Evolutionary conservation across 23 tunicate genomes (phyloP).

Genomic region (Halocynthia aurantium): DNA sequence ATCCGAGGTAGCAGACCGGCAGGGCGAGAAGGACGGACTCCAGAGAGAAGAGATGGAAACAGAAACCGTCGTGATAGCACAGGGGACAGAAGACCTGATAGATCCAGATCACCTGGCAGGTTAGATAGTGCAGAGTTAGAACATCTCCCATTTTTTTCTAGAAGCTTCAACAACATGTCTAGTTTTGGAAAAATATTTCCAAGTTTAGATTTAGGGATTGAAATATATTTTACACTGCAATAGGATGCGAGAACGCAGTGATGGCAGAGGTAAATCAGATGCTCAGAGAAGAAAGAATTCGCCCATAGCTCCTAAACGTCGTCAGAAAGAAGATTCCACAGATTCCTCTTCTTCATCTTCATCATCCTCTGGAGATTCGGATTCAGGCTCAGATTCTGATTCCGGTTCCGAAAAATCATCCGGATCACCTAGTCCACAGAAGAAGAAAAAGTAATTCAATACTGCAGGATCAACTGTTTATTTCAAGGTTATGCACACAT

Average conservation of each 20-base stretch:
- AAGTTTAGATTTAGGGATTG: too few species aligned
- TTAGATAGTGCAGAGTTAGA: too few species aligned
- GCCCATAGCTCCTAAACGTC: not conserved
- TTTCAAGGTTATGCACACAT: too few species aligned
- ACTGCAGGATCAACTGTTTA: too few species aligned
- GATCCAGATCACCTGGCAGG: too few species aligned
- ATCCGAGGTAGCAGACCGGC: not conserved
- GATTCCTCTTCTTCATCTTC: slow-evolving; percentile 4
- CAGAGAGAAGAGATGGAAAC: slow-evolving; percentile 4
- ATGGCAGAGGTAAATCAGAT: too few species aligned
- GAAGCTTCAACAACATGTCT: too few species aligned
- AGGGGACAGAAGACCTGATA: slow-evolving; percentile 6
- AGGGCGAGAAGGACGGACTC: slow-evolving; percentile 3
- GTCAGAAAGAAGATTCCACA: not conserved
- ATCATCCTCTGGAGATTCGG: slow-evolving; percentile 15
- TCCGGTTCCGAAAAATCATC: slow-evolving; percentile 14
- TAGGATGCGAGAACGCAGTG: too few species aligned
- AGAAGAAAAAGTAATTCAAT: not conserved
- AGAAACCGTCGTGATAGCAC: not conserved
- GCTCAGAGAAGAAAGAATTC: not conserved
- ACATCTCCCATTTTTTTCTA: too few species aligned
- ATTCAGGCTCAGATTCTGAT: slow-evolving; percentile 23
- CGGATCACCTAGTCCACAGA: not conserved
- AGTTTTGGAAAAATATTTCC: too few species aligned
- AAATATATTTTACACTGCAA: too few species aligned